Conservation (phyloP, 2,113 vertebrate species). For the Chlamydotis undulata region DNA sequence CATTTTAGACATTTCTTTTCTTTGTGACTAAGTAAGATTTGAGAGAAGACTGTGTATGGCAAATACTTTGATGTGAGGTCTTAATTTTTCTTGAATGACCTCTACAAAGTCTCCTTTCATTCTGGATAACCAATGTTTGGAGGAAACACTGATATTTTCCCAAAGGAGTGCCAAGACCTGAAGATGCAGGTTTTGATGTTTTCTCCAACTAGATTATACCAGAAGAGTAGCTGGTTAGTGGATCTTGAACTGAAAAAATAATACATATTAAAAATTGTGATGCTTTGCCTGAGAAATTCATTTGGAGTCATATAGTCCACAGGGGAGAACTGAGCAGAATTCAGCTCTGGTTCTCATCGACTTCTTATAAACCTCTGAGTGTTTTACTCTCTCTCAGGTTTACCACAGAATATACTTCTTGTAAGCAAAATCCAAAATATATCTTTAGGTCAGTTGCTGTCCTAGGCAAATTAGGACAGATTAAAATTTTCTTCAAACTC, state of each 20-base stretch:
- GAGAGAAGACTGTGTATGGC: neutral
- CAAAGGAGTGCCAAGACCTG: neutral
- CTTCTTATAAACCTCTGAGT: neutral
- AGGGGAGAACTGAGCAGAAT: neutral
- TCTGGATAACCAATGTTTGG: neutral
- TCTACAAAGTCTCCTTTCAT: neutral
- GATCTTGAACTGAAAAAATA: neutral
- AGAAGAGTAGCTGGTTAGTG: neutral
- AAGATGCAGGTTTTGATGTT: neutral
- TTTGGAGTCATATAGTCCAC: neutral
- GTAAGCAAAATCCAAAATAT: neutral
- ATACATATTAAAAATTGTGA: neutral
- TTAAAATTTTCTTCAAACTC: neutral
- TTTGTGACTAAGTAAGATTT: neutral
- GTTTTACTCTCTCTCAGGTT: neutral
- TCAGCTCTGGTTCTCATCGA: neutral
- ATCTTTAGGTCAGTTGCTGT: neutral
- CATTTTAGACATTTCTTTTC: neutral
- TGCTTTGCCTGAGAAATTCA: neutral
- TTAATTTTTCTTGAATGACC: neutral
- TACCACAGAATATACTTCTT: neutral
- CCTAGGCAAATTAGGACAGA: neutral
- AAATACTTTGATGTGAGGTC: neutral
- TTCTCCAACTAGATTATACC: neutral
- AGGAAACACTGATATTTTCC: neutral